Conservation (phyloP, 2,797 vertebrate genomes). For the Syngnathus rostellatus region DNA sequence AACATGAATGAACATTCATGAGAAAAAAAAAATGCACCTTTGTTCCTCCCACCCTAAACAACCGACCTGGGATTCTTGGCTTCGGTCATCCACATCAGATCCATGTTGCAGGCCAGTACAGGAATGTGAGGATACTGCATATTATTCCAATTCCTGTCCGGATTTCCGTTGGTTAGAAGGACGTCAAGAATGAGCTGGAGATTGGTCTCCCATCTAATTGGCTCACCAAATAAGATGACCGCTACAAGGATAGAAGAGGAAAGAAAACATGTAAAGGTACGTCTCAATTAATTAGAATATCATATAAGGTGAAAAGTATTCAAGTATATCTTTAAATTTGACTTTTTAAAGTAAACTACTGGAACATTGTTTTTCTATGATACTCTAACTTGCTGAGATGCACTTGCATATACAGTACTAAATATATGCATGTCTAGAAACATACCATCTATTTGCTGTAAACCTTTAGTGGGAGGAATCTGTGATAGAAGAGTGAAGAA, state of each 20-base stretch:
- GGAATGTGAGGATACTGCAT: conserved; percentile 85
- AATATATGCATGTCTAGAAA: not conserved
- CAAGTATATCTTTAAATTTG: not conserved
- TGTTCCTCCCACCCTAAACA: not conserved
- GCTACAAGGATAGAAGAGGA: conserved; percentile 59
- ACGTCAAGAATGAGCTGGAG: conserved; percentile 87
- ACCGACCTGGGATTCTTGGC: conserved; percentile 86
- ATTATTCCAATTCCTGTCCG: conserved; percentile 57
- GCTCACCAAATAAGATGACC: conserved; percentile 89
- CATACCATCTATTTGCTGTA: conserved; percentile 84
- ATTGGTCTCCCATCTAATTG: conserved; percentile 94
- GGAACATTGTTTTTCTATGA: not conserved
- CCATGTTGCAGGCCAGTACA: conserved; percentile 92
- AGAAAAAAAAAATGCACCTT: not conserved
- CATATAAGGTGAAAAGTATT: not conserved
- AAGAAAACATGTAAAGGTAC: conserved; percentile 3
- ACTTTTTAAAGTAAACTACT: not conserved
- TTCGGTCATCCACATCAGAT: conserved; percentile 97
- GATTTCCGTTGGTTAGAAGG: conserved; percentile 81
- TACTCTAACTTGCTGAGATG: not conserved
- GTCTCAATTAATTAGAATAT: not conserved
- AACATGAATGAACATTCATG: not conserved
- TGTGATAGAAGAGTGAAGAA: conserved; percentile 27
- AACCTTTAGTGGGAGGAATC: conserved; percentile 69
- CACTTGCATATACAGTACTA: too few species aligned